Percentiles rank a stretch among this genome's conserved stretches.
Conservation (phyloP, 2,113 vertebrate species). For the Variabilichromis moorii region DNA sequence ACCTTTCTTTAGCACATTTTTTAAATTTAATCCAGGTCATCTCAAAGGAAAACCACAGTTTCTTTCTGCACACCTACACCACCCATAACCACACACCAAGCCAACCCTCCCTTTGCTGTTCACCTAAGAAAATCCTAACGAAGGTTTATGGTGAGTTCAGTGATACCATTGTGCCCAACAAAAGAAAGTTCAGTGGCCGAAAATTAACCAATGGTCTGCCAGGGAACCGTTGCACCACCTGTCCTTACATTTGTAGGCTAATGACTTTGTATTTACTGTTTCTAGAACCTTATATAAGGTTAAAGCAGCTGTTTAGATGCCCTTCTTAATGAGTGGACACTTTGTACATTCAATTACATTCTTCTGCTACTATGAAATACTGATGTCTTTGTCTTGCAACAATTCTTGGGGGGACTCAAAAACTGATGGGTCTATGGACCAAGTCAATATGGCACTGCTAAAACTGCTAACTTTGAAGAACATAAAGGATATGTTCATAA, state of each 20-base stretch:
- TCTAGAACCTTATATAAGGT: neutral
- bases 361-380: neutral
- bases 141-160: neutral
- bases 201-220: neutral
- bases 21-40: neutral
- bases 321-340: neutral
- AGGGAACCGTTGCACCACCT: neutral
- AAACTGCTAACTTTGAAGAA: neutral
- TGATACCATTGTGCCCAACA: neutral
- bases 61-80: neutral
- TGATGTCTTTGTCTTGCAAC: neutral
- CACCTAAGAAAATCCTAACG: neutral
- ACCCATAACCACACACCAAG: neutral
- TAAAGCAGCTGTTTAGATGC: neutral
- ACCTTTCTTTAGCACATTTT: rapidly evolving
- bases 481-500: neutral
- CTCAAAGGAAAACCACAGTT: neutral
- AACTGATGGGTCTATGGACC: rapidly evolving
- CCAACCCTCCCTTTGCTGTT: neutral
- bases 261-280: neutral
- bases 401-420: neutral
- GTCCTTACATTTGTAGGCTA: neutral
- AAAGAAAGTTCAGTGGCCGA: neutral
- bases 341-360: neutral
- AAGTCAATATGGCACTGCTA: neutral